Evolutionary conservation across 2,113 vertebrate species (phyloP), one percentile per base, ranked within the genome.

Genomic region (Sapajus apella): DNA sequence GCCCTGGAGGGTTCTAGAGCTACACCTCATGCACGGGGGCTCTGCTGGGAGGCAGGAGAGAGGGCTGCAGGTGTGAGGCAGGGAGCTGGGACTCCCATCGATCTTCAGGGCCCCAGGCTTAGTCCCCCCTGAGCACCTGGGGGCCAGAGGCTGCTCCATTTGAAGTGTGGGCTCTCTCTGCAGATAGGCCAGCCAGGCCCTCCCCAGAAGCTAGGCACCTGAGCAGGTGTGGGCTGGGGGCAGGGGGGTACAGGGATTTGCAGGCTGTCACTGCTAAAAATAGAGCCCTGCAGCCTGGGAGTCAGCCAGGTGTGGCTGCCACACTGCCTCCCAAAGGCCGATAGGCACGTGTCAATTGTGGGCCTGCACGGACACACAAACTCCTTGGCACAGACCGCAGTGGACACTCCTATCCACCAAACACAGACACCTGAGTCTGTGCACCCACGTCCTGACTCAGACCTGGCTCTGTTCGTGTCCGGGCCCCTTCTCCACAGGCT

Each of bases 211-310:
- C 87, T 50, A 86, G 47, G 79, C 88, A 85, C 92, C 92, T 95
- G 76, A 92, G 56, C 85, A 92, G 90, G 88, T 96, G 81, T 76
- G 30, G 47, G 45, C n/a, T 9, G 3, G 23, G 40, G 13, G 8
- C n/a, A 30, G 27, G 27, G 61, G 61, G 0, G 12, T 13, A 27
- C 12, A 13, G 32, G 70, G 20, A 72, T 79, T 79, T 21, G 20
- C 17, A 91, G 43, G 43, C 47, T 92, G 83, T 84, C 82, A 79
- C 61, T 94, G 70, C 95, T 93, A 83, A 97, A 96, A 91, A 93
- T 89, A 95, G 58, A 93, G 83, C 32, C 37, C 70, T 0, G 1
- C 12, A 50, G 75, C 79, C 95, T 87, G 55, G 50, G 92, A 95
- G 79, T 80, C 95, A 84, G 90, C 80, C 87, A 87, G 87, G 64